These are phyloP conservation scores for Nebria salina DNA, from an alignment of 2,888 invertebrate species.

Conservation along the genomic window DNA sequence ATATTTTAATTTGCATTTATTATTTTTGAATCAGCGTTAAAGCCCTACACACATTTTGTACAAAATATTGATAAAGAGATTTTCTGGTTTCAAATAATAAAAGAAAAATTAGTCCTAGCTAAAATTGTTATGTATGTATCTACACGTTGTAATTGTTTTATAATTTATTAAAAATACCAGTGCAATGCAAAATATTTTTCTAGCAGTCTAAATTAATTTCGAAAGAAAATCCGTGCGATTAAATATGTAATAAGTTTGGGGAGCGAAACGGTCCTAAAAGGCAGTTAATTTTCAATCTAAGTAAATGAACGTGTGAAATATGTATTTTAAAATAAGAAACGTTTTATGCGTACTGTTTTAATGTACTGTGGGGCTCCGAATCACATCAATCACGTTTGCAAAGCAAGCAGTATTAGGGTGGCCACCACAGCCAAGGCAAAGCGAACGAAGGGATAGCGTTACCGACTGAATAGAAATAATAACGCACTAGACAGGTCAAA, in stretches of 20 bases:
- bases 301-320: constrained; percentile 18
- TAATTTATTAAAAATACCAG: background rate
- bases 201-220: background rate
- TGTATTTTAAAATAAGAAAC: constrained; percentile 20
- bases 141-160: background rate
- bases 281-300: constrained; percentile 4
- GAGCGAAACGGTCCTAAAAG: background rate
- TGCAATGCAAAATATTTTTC: too few species aligned
- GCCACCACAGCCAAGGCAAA: background rate
- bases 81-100: constrained; percentile 9
- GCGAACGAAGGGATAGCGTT: background rate
- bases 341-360: constrained; percentile 21
- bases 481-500: constrained; percentile 1
- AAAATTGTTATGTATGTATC: background rate
- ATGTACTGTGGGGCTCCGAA: constrained; percentile 19
- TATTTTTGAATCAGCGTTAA: constrained; percentile 44
- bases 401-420: constrained; percentile 1
- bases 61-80: background rate
- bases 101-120: background rate
- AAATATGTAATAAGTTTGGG: background rate
- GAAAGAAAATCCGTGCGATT: background rate
- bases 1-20: constrained; percentile 47
- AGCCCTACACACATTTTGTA: constrained; percentile 27
- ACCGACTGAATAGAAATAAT: background rate
- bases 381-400: constrained; percentile 8